These are phyloP conservation scores for Dipodomys ordii DNA, from an alignment of 2,113 vertebrate genomes.

Conservation along the genomic window DNA sequence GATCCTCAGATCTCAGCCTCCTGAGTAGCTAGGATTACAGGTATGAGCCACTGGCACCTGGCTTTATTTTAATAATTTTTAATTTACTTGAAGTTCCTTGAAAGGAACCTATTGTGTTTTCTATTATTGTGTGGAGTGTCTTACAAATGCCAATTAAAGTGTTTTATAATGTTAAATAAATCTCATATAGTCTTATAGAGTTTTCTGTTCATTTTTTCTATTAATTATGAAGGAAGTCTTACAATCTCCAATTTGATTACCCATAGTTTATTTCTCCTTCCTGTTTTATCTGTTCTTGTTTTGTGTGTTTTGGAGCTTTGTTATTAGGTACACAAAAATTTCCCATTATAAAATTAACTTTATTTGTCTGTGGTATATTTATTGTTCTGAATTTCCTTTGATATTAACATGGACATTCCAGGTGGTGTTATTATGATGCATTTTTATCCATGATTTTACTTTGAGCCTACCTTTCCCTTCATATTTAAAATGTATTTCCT, in stretches of 20 bases:
- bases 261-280: constrained; percentile 15
- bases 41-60: no score
- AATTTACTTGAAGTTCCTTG: neutral
- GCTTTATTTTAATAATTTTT: no score
- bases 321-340: neutral
- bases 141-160: neutral
- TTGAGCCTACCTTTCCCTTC: constrained; percentile 11
- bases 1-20: no score
- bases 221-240: neutral
- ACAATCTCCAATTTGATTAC: neutral
- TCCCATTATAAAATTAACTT: neutral
- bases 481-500: constrained; percentile 11
- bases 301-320: neutral
- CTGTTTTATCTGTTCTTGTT: neutral
- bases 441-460: constrained; percentile 6
- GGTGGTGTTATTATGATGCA: neutral
- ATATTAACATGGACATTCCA: no score
- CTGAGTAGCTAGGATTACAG: no score
- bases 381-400: constrained; percentile 33
- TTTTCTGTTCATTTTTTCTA: neutral
- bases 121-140: neutral
- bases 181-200: neutral
- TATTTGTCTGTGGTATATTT: neutral
- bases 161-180: neutral
- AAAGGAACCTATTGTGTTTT: neutral